phyloP scores from a whole-genome alignment of 2,888 invertebrate genomes.

The Blastobasis lacticolella region DNA sequence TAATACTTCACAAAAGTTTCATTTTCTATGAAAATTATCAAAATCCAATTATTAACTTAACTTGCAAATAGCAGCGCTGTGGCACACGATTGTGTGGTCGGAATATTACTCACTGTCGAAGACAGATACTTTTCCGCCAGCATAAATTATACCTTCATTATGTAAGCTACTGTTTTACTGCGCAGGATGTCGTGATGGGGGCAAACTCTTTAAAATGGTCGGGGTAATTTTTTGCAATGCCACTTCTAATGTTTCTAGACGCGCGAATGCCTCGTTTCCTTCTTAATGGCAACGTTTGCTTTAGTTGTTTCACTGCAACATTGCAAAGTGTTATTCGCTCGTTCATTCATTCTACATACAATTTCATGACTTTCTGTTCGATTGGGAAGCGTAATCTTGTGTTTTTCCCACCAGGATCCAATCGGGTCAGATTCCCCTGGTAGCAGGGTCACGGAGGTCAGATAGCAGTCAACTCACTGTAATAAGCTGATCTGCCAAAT shows the following conservation, averaged over 20 bases:
- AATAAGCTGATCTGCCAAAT: no score
- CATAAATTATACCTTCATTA: slow-evolving; percentile 63
- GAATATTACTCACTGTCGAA: slow-evolving; percentile 23
- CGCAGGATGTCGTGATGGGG: slow-evolving; percentile 62
- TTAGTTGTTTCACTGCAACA: slow-evolving; percentile 2
- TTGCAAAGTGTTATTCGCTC: background rate
- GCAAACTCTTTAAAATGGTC: slow-evolving; percentile 37
- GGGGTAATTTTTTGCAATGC: slow-evolving; percentile 30
- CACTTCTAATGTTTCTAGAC: slow-evolving; percentile 29
- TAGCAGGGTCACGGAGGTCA: no score
- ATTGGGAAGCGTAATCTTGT: no score
- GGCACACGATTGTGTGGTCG: slow-evolving; percentile 15
- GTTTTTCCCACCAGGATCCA: no score
- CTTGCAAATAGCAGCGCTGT: slow-evolving; percentile 7
- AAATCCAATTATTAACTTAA: background rate
- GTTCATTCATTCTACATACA: background rate
- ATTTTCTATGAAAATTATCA: no score
- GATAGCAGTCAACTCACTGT: no score
- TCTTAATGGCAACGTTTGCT: slow-evolving; percentile 17
- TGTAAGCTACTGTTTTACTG: slow-evolving; percentile 59
- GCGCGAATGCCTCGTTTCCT: slow-evolving; percentile 34
- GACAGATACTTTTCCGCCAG: slow-evolving; percentile 56
- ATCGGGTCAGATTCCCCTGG: no score
- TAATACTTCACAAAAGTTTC: no score
- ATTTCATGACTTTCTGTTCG: no score